A percentile compares a stretch with the other conserved stretches of the same genome.
These are phyloP conservation scores for Labrus mixtus DNA, from an alignment of 2,113 vertebrate genomes.

Conservation along the genomic window DNA sequence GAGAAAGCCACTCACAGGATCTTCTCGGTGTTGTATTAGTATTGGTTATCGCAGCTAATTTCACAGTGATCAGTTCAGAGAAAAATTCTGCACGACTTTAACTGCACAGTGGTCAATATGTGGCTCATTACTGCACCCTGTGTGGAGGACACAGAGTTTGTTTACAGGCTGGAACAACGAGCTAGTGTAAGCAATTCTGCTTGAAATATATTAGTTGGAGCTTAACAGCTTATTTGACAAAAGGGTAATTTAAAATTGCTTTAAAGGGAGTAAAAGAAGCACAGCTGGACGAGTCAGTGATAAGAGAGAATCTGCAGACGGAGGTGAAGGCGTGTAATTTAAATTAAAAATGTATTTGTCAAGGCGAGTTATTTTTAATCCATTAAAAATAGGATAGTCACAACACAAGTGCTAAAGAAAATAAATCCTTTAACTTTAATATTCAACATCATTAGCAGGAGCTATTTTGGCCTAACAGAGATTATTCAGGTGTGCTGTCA, in stretches of 20 bases:
- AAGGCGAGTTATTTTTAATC: slow-evolving; percentile 23
- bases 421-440: background rate
- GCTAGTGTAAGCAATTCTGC: slow-evolving; percentile 19
- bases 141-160: slow-evolving; percentile 22
- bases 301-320: slow-evolving; percentile 19
- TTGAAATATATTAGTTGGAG: slow-evolving; percentile 26
- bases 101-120: slow-evolving; percentile 32
- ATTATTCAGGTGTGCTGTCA: background rate
- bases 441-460: background rate
- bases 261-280: slow-evolving; percentile 15
- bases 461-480: background rate
- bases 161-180: slow-evolving; percentile 43
- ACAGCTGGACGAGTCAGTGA: background rate
- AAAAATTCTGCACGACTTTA: slow-evolving; percentile 22
- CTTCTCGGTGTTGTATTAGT: slow-evolving; percentile 27
- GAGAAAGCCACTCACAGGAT: slow-evolving; percentile 31
- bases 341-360: slow-evolving; percentile 36
- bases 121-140: slow-evolving; percentile 11
- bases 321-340: slow-evolving; percentile 5
- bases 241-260: slow-evolving; percentile 39
- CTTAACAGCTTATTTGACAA: slow-evolving; percentile 36
- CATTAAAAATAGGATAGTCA: background rate
- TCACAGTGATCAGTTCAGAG: slow-evolving; percentile 65
- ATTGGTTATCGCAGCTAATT: slow-evolving; percentile 55
- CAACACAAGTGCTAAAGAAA: background rate